Evolutionary conservation across 2,113 vertebrate species (phyloP).

Genomic region (Grantiella picta): DNA sequence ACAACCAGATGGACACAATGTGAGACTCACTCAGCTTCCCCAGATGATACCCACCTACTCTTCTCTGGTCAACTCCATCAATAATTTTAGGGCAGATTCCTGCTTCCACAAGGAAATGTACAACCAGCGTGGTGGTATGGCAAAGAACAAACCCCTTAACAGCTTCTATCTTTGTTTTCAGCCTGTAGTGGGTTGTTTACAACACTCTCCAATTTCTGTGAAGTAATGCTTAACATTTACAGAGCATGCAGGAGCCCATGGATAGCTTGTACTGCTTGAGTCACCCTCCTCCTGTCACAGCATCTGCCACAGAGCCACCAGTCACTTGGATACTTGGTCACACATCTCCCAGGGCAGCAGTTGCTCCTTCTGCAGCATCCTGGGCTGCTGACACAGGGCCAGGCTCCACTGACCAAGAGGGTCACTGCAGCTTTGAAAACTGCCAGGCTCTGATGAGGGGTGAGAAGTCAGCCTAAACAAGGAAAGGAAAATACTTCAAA

Average conservation of each 20-base stretch:
- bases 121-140: not conserved
- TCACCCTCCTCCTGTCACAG: not conserved
- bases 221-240: not conserved
- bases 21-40: not conserved
- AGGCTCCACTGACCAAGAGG: fast-evolving
- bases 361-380: not conserved
- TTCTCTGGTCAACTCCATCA: not conserved
- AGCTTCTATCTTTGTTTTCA: not conserved
- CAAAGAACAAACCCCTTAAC: not conserved
- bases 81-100: not conserved
- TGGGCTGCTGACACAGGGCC: fast-evolving
- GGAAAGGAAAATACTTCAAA: not conserved
- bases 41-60: not conserved
- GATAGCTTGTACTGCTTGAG: not conserved
- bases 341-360: not conserved
- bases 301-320: not conserved
- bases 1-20: too few relatives aligned
- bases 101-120: not conserved
- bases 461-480: not conserved
- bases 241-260: not conserved
- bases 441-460: too few relatives aligned
- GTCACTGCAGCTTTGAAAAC: not conserved
- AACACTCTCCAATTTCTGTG: not conserved
- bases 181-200: not conserved
- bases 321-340: not conserved